These are phyloP conservation scores for Mythimna pallens DNA, from an alignment of 2,888 invertebrate genomes.

Conservation along the genomic window DNA sequence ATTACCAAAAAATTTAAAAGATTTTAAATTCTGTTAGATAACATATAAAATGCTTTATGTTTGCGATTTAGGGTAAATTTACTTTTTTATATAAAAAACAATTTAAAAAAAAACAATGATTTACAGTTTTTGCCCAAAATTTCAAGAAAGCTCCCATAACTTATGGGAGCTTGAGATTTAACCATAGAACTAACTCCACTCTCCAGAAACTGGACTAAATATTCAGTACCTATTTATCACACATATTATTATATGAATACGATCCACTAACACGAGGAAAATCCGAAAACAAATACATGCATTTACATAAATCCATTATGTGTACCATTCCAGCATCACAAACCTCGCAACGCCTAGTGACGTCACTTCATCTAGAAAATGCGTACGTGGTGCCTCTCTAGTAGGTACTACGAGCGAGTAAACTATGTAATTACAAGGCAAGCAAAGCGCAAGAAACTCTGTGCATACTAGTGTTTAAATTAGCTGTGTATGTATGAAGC, in stretches of 20 bases:
- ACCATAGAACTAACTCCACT: neutral
- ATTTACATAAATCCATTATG: constrained; percentile 44
- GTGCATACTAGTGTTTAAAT: constrained; percentile 11
- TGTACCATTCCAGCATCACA: constrained; percentile 15
- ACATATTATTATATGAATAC: constrained; percentile 15
- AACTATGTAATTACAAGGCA: constrained; percentile 32
- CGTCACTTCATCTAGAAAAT: constrained; percentile 31
- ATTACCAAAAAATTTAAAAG: too few species aligned
- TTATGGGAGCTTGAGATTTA: neutral
- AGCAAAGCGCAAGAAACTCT: constrained; percentile 49
- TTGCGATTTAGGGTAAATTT: too few species aligned
- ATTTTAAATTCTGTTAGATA: too few species aligned
- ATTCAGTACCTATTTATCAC: neutral
- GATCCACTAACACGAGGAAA: constrained; percentile 5
- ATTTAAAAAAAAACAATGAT: too few species aligned
- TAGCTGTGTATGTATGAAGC: neutral
- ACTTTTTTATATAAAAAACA: too few species aligned
- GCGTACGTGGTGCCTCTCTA: constrained; percentile 18
- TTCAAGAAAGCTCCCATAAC: too few species aligned
- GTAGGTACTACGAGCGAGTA: too few species aligned
- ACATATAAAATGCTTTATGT: too few species aligned
- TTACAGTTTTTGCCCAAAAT: too few species aligned
- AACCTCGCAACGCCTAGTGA: constrained; percentile 3
- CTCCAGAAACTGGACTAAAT: neutral
- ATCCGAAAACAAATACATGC: constrained; percentile 12